Evolutionary conservation across 1,140 invertebrate genomes (phyloP), one percentile per base, ranked within the genome.

Genomic region (Macrotrachela quadricornifera): DNA sequence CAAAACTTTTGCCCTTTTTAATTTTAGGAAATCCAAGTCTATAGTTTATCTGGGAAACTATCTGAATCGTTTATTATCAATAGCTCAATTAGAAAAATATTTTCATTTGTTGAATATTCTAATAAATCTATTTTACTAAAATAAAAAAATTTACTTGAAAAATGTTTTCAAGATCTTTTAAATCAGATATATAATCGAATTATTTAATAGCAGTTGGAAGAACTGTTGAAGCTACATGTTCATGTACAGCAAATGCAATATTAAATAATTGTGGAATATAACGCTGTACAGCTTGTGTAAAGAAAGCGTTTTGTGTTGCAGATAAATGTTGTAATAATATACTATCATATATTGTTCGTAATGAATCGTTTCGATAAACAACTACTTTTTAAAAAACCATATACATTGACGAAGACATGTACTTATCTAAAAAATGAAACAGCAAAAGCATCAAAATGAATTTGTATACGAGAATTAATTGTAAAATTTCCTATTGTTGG

Each of bases 401-500:
- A 42, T 4, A 42, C 2, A 30, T 2, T 30, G n/a, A n/a, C n/a
- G n/a, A n/a, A n/a, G 2, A 2, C 2, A 42, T 3, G 2, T 42
- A 42, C 40, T 3, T 42, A 4, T 15, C 13, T 4, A 14, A 10
- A 4, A 15, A 42, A 42, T 42, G 40, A 15, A 2, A 42, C 15
- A 14, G 40, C 40, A 42, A 42, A 42, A 14, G 10, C 15, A 42
- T 1, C 68, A 56, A 68, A 71, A 56, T 71, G 68, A 14, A 68
- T 58, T 49, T 64, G 58, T 6, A 71, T 56, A 48, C 69, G 60
- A 0, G 62, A 55, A 14, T 66, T 65, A 11, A 70, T 61, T 10
- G 65, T 62, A 55, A 42, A 42, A 11, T 68, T 59, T 3, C 68
- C 67, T 18, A 64, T 68, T 49, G 67, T 42, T 42, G 12, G 40